Conservation (phyloP, 2,113 vertebrate genomes). For the Maccullochella peelii region DNA sequence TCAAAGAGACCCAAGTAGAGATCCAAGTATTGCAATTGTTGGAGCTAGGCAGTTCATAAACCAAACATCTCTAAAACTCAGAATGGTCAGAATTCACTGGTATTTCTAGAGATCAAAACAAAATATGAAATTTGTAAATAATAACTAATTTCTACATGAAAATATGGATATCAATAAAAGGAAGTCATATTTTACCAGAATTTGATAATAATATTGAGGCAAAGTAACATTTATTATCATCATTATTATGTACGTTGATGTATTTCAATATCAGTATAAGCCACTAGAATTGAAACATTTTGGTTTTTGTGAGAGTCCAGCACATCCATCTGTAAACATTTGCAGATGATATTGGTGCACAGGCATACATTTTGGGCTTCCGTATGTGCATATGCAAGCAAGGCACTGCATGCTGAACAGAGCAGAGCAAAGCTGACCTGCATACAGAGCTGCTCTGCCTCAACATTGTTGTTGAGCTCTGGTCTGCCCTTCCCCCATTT, state of each 20-base stretch:
- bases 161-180: neutral
- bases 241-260: neutral
- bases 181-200: neutral
- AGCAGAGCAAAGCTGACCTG: slow-evolving; percentile 71
- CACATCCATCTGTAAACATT: slow-evolving; percentile 3
- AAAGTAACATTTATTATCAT: neutral
- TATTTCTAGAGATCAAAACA: neutral
- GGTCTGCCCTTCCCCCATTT: slow-evolving; percentile 76
- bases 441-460: slow-evolving; percentile 72
- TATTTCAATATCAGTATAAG: neutral
- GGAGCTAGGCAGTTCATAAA: neutral
- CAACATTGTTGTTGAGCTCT: slow-evolving; percentile 77
- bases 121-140: neutral
- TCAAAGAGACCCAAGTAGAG: slow-evolving; percentile 39
- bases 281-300: neutral
- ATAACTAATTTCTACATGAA: neutral
- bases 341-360: slow-evolving; percentile 23
- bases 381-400: slow-evolving; percentile 40
- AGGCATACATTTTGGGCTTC: slow-evolving; percentile 38
- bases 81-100: neutral
- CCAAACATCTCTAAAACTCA: neutral
- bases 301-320: neutral
- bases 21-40: neutral
- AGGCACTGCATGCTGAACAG: slow-evolving; percentile 56
- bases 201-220: neutral